These are phyloP conservation scores for Botia kubotai DNA, from an alignment of 2,797 vertebrate species.

Conservation along the genomic window DNA sequence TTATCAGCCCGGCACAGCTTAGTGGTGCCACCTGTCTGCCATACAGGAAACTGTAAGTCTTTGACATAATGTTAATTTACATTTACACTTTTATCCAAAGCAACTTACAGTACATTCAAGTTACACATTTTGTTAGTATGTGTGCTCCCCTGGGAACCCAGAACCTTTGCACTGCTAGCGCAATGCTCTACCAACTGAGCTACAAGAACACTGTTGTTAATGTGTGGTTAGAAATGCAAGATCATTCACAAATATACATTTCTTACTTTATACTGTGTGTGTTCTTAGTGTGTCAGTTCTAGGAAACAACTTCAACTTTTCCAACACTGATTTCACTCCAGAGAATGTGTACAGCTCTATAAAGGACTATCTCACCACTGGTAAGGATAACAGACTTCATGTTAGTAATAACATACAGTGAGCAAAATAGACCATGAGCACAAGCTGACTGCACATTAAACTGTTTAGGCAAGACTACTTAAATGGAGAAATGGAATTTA, in stretches of 20 bases:
- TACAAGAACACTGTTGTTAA: background rate
- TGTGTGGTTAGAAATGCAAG: background rate
- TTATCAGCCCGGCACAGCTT: conserved; percentile 64
- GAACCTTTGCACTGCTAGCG: no score
- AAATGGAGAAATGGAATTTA: background rate
- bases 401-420: background rate
- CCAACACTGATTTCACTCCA: conserved; percentile 62
- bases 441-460: no score
- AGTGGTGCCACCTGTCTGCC: conserved; percentile 66
- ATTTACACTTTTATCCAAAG: no score
- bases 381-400: conserved; percentile 52
- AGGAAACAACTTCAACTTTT: conserved; percentile 69
- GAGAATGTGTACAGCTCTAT: conserved; percentile 69
- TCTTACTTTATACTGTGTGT: background rate
- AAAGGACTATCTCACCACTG: conserved; percentile 63
- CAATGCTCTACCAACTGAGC: no score
- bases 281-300: conserved; percentile 65
- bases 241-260: background rate
- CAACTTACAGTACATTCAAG: no score
- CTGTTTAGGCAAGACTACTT: no score
- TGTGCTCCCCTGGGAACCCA: no score
- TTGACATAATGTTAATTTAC: background rate
- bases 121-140: no score
- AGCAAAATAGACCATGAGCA: no score
- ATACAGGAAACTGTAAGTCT: conserved; percentile 70